Base-by-base conservation (phyloP, 1,140 invertebrate species). In the Oedothorax gibbosus region DNA sequence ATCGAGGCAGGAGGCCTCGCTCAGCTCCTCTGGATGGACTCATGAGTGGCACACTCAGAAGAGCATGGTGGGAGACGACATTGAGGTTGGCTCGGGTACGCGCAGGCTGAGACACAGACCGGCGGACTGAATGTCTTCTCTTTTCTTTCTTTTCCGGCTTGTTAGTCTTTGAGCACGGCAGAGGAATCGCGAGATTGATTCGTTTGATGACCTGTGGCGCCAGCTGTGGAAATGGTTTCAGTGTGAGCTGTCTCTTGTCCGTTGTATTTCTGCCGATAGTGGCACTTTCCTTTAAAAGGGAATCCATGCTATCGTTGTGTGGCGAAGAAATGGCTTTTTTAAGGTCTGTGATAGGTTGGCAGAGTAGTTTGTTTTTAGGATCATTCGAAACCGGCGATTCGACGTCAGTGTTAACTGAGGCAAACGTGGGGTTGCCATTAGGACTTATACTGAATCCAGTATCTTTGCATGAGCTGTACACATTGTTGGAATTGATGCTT, bases 1-100 rank as follows among this genome's bases (percentile, higher is more conserved):
- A 85, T 14, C 86, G 86, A n/a, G 87, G 85, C 35, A 87, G 71
- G 8, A 80, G 86, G n/a, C 69, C 77, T 50, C 64, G 75, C 8
- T 60, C 57, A n/a, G 54, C 12, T 65, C 9, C 50, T 18, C 50
- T 71, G 54, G n/a, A 53, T 3, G 69, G 20, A 53, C 50, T 51
- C 20, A 71, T 50, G 51, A 71, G 50, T 4, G 69, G 69, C n/a
- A 71, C 54, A 15, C 51, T 71, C 35, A 35, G 35, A 35, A 35
- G 35, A 5, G 35, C 35, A 35, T 35, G 35, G 35, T 35, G 35
- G 35, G 35, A 35, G 35, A 35, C 35, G 35, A 35, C 35, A 35
- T 35, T 35, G 35, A 35, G 51, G 18, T 60, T 49, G 18, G 79
- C 65, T 15, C 51, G 79, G 15, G 60, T 35, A 56, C 49, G 56